Percentiles rank a stretch among this genome's conserved stretches.
These are phyloP conservation scores for Batillaria attramentaria DNA, from an alignment of 1,140 invertebrate species.

Conservation along the genomic window DNA sequence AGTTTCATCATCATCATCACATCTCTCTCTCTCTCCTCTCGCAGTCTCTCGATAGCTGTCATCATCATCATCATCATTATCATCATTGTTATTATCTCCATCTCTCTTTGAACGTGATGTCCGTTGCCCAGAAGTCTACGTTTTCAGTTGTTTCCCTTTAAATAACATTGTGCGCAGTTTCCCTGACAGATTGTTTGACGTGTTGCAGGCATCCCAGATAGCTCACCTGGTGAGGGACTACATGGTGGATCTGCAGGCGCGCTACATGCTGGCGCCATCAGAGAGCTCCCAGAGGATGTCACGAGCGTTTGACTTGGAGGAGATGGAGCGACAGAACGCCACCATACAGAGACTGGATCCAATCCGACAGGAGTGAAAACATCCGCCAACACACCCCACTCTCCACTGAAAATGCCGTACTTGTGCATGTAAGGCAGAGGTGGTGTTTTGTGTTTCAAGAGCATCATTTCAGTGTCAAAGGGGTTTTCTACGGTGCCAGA, in stretches of 20 bases:
- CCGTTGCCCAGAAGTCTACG: too few relatives aligned
- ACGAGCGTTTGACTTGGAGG: slow-evolving; percentile 40
- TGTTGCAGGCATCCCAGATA: slow-evolving; percentile 89
- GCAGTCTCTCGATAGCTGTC: too few relatives aligned
- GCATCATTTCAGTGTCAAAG: not conserved
- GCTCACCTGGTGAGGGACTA: slow-evolving; percentile 94
- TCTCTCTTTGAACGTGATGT: too few relatives aligned
- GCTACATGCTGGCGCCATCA: slow-evolving; percentile 49
- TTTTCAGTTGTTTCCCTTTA: too few relatives aligned
- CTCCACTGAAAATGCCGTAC: not conserved
- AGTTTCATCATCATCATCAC: too few relatives aligned
- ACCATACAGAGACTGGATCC: slow-evolving; percentile 33
- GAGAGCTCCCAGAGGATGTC: slow-evolving; percentile 43
- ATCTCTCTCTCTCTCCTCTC: too few relatives aligned
- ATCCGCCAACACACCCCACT: not conserved
- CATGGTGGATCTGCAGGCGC: slow-evolving; percentile 63
- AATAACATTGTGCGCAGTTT: too few relatives aligned
- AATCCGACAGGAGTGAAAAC: not conserved
- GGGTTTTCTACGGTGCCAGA: not conserved
- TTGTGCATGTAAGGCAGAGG: not conserved
- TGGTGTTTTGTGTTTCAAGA: not conserved
- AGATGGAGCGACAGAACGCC: slow-evolving; percentile 44
- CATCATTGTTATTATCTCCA: too few relatives aligned
- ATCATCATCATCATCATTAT: too few relatives aligned
- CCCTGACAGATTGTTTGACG: too few relatives aligned